Percentiles rank a stretch among this genome's conserved stretches.
phyloP scores from a whole-genome alignment of 2,888 invertebrate genomes.

The Sipha maydis region DNA sequence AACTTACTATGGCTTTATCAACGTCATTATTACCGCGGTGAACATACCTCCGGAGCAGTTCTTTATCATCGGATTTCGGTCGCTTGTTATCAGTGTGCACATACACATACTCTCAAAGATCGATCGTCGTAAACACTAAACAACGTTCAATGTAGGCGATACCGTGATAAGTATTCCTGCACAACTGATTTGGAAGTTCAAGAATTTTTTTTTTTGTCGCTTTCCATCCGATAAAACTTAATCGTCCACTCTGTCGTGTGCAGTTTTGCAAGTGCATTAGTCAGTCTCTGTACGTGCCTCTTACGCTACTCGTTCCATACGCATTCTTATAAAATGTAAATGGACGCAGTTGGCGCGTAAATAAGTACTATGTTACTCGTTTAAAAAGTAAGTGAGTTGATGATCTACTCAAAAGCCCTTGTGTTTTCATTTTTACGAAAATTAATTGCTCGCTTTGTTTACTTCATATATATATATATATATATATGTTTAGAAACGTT shows the following conservation, averaged over 20 bases:
- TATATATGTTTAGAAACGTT: constrained; percentile 36
- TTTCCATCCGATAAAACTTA: no score
- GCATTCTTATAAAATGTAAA: constrained; percentile 4
- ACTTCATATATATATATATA: no score
- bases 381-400: constrained; percentile 51
- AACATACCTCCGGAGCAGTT: neutral
- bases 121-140: no score
- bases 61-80: neutral
- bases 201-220: no score
- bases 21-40: neutral
- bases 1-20: neutral
- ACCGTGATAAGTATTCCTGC: no score
- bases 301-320: neutral
- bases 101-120: no score
- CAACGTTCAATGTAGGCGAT: no score
- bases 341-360: neutral
- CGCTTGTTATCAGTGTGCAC: neutral
- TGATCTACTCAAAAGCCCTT: constrained; percentile 24
- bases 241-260: no score
- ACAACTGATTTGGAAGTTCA: no score
- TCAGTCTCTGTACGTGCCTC: neutral
- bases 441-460: constrained; percentile 44
- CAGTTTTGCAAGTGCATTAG: neutral
- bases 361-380: neutral
- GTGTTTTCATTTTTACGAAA: constrained; percentile 4